Evolutionary conservation across 92 coral and sea anemone genomes (phyloP), one percentile per base, ranked within the genome.

Genomic region (Zoanthus solanderi): DNA sequence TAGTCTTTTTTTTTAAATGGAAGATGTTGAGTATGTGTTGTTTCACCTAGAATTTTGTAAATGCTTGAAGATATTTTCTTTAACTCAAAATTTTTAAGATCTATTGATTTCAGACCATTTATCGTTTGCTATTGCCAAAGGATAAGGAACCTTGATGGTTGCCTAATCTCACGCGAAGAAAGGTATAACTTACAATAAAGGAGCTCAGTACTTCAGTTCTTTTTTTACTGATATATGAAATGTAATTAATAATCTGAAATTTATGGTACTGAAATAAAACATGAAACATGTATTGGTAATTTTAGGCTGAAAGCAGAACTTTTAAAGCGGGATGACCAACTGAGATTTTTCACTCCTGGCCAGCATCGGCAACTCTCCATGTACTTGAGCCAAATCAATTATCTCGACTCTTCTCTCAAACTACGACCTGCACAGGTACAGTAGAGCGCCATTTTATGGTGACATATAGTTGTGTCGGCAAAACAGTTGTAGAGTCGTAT

Each of bases 21-120:
- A 0, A 15, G 0, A 63, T 63, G 0, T 13, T 63, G 16, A 63
- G 69, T 37, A 37, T 37, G 42, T 2, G 7, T 14, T 17, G 18
- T 7, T 16, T 6, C 6, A 23, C 3, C 23, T 11, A 63, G 29
- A 15, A 6, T 63, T 17, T 7, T 63, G 18, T 13, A 16, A 17
- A 16, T 61, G 7, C 12, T 61, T 61, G 12, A 6, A 34, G 32
- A 6, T 60, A 17, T 47, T 78, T 88, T 68, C 86, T 66, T 79
- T 79, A 29, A 79, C 87, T 4, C n/a, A 14, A 65, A 32, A 11
- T 6, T 0, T 45, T 74, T 63, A 63, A 96, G 98, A 68, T 94
- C 88, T 4, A 80, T 95, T 75, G 91, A 95, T 67, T 96, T 88
- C 89, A 90, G 98, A 65, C 95, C 98, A 45, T 95, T 88, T 58